A percentile compares a stretch with the other conserved stretches of the same genome.
Conservation (phyloP, 1,140 invertebrate species). For the Drosophila lini region DNA sequence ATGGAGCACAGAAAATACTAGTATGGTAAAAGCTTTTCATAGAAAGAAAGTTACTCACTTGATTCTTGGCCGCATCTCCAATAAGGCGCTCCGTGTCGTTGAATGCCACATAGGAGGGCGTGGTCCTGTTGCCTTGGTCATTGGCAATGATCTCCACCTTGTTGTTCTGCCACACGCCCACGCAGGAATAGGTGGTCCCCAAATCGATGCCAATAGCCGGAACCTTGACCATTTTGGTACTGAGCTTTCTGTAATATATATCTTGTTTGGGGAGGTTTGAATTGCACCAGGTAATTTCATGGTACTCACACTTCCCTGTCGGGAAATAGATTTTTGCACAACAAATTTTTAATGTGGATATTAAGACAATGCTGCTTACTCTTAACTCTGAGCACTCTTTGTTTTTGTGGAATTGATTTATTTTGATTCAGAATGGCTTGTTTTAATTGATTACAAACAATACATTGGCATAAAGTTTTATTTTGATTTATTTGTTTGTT, state of each 20-base stretch:
- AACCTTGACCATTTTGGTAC: constrained; percentile 82
- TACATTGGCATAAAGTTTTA: background rate
- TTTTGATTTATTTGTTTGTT: background rate
- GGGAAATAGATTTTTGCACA: constrained; percentile 30
- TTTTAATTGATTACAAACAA: constrained; percentile 27
- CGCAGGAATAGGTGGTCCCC: constrained; percentile 92
- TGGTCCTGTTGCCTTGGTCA: constrained; percentile 96
- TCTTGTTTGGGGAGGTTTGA: background rate
- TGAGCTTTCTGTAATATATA: constrained; percentile 51
- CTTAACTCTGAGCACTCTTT: constrained; percentile 20
- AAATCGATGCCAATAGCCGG: constrained; percentile 91
- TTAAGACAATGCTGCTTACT: constrained; percentile 41
- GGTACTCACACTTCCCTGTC: constrained; percentile 23
- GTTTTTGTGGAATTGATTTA: constrained; percentile 15
- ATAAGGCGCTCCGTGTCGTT: constrained; percentile 89
- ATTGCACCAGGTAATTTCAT: constrained; percentile 6
- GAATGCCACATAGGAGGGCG: constrained; percentile 95
- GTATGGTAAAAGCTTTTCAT: too few relatives aligned
- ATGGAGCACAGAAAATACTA: too few relatives aligned
- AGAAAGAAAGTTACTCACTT: constrained; percentile 54
- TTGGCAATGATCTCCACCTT: constrained; percentile 97
- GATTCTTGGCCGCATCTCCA: constrained; percentile 85
- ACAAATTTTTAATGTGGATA: constrained; percentile 48
- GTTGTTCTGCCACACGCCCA: constrained; percentile 92
- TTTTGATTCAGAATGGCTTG: constrained; percentile 38